Evolutionary conservation across 2,113 vertebrate genomes (phyloP).

Genomic region (Shinisaurus crocodilurus): DNA sequence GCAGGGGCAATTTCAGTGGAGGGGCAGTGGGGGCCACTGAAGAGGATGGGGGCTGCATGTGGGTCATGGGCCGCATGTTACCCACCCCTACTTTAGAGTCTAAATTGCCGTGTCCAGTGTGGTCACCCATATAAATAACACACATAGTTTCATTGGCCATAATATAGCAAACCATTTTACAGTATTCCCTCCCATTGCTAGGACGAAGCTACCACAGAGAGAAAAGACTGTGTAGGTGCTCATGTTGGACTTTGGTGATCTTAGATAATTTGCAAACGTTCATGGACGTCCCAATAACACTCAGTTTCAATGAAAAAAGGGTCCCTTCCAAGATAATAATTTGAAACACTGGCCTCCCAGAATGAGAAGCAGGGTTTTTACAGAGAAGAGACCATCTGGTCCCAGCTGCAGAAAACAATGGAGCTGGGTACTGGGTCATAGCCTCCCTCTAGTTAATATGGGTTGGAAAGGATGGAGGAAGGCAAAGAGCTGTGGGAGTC

Average conservation of each 20-base stretch:
- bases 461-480: background rate
- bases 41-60: too few relatives aligned
- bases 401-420: background rate
- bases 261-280: background rate
- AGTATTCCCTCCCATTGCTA: background rate
- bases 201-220: background rate
- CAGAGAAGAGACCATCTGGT: background rate
- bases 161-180: background rate
- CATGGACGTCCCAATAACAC: conserved; percentile 6
- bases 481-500: background rate
- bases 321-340: background rate
- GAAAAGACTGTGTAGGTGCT: background rate
- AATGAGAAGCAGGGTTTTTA: conserved; percentile 4
- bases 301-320: background rate
- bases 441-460: background rate
- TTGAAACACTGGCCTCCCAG: background rate
- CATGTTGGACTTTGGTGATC: too few relatives aligned
- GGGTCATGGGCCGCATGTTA: too few relatives aligned
- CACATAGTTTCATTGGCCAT: background rate
- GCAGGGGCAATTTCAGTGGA: too few relatives aligned
- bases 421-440: background rate
- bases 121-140: background rate
- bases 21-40: too few relatives aligned
- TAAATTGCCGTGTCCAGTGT: too few relatives aligned
- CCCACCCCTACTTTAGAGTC: background rate